phyloP scores from a whole-genome alignment of 2,888 invertebrate species.

The Lepas anatifera region DNA sequence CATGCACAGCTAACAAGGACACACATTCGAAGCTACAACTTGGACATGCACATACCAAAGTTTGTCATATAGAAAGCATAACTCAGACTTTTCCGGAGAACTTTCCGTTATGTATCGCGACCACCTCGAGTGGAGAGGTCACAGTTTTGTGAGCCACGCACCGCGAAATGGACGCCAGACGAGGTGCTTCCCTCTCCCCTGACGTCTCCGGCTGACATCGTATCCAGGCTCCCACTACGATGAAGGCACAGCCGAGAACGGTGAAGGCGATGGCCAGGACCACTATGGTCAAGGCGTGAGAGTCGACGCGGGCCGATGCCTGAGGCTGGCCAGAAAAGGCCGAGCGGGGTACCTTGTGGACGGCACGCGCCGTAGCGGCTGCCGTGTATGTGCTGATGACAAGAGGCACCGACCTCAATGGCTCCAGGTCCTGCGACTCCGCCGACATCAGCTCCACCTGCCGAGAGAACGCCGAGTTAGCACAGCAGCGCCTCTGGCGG shows the following conservation, averaged over 20 bases:
- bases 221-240: too few relatives aligned
- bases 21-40: too few relatives aligned
- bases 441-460: constrained; percentile 2
- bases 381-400: constrained; percentile 10
- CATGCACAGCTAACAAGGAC: too few relatives aligned
- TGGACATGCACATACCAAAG: too few relatives aligned
- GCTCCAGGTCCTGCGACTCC: neutral
- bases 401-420: constrained; percentile 8
- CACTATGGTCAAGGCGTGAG: too few relatives aligned
- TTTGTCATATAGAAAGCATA: too few relatives aligned
- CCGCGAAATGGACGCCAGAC: neutral
- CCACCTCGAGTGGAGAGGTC: neutral
- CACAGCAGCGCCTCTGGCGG: neutral
- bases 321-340: neutral
- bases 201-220: too few relatives aligned
- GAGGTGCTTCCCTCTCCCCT: neutral
- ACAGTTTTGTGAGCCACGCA: neutral
- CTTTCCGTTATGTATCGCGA: neutral
- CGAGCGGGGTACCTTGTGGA: constrained; percentile 2
- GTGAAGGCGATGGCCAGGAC: too few relatives aligned
- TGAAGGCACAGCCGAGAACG: too few relatives aligned
- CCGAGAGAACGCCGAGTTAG: neutral
- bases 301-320: too few relatives aligned
- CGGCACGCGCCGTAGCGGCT: too few relatives aligned
- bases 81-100: neutral